Percentiles rank a stretch among this genome's conserved stretches.
phyloP scores from a whole-genome alignment of 1,140 invertebrate genomes.

The Drosophila truncata region DNA sequence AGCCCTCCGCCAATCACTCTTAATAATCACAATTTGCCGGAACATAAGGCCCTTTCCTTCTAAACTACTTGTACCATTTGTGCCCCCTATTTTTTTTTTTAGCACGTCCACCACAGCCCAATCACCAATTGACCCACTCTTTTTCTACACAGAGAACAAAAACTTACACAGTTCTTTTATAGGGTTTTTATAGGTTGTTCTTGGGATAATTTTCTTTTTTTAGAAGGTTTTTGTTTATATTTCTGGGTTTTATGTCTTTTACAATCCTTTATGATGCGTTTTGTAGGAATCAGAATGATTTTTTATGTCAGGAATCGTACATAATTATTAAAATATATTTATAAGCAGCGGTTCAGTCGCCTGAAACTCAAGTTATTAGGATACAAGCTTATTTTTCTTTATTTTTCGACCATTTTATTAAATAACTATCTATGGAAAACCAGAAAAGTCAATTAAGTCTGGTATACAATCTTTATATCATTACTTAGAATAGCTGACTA shows the following conservation, averaged over 20 bases:
- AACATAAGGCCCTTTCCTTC: conserved; percentile 1
- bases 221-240: background rate
- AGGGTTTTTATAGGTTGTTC: background rate
- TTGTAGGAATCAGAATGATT: background rate
- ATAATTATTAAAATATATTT: background rate
- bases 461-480: background rate
- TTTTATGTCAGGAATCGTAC: background rate
- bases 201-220: background rate
- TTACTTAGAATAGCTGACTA: background rate
- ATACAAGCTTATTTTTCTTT: background rate
- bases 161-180: background rate
- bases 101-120: conserved; percentile 15
- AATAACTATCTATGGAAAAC: background rate
- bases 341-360: accelerated
- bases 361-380: background rate
- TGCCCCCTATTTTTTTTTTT: background rate
- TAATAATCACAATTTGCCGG: conserved; percentile 24
- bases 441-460: background rate
- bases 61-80: conserved; percentile 6
- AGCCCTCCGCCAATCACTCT: conserved; percentile 40
- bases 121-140: conserved; percentile 20
- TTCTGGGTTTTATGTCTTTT: background rate
- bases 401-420: background rate
- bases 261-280: background rate
- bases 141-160: conserved; percentile 7